Conservation (phyloP, 2,888 invertebrate genomes). For the Apamea epomidion region DNA sequence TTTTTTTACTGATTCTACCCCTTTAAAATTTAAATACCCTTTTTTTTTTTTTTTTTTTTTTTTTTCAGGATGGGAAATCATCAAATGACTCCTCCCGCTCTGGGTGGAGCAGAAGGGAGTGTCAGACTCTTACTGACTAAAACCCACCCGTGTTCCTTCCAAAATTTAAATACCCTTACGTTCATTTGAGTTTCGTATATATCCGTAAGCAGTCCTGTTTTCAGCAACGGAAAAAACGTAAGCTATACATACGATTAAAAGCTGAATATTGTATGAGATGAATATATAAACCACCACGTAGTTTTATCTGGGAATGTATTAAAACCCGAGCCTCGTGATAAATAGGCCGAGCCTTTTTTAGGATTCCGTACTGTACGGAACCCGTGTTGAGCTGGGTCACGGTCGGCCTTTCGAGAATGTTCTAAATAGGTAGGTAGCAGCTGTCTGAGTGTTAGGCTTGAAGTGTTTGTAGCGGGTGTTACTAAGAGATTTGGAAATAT, state of each 20-base stretch:
- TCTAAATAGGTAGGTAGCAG: conserved; percentile 52
- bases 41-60: too few species aligned
- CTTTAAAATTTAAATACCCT: background rate
- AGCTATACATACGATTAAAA: conserved; percentile 54
- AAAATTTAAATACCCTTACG: background rate
- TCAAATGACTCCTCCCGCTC: too few species aligned
- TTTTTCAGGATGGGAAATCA: too few species aligned
- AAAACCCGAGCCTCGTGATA: conserved; percentile 64
- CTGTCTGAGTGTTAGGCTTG: conserved; percentile 27
- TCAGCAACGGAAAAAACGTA: conserved; percentile 30
- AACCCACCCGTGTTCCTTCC: too few species aligned
- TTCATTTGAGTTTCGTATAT: conserved; percentile 1
- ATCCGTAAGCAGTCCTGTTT: conserved; percentile 6
- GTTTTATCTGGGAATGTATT: conserved; percentile 52
- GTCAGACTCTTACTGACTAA: too few species aligned
- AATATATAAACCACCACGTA: conserved; percentile 35
- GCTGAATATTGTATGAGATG: conserved; percentile 61
- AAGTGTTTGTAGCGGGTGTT: conserved; percentile 17
- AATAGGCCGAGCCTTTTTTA: conserved; percentile 66
- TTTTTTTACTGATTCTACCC: background rate
- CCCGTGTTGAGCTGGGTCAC: conserved; percentile 62
- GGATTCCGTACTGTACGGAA: conserved; percentile 59
- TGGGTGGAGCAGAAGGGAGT: too few species aligned
- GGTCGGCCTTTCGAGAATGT: conserved; percentile 56
- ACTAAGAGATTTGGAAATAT: background rate